Conservation (phyloP, 2,113 vertebrate genomes). For the Poeciliopsis prolifica region DNA sequence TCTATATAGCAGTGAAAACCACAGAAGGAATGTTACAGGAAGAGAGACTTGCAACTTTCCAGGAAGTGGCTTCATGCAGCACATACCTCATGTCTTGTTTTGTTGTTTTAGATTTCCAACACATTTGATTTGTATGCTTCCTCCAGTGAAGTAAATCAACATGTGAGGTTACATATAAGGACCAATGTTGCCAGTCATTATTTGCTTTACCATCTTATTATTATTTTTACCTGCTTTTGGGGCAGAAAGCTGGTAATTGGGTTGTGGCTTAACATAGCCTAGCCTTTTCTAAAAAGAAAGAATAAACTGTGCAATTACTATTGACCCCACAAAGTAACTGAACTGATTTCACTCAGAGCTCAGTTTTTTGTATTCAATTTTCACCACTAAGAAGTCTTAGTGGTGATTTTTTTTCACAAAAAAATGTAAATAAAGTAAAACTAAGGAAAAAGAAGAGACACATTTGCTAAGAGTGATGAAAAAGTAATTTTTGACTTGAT, state of each 20-base stretch:
- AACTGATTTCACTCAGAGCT: neutral
- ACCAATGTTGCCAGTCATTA: neutral
- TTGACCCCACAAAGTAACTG: neutral
- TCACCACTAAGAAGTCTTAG: too few relatives aligned
- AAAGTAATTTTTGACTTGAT: neutral
- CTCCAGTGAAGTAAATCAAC: neutral
- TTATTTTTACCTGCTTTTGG: neutral
- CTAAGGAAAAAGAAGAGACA: too few relatives aligned
- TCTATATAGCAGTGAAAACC: too few relatives aligned
- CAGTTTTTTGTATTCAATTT: neutral
- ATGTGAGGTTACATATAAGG: neutral
- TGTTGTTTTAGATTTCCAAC: neutral
- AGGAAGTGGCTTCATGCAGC: slow-evolving; percentile 4
- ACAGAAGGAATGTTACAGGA: slow-evolving; percentile 8
- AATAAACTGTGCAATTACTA: neutral
- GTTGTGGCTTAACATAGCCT: neutral
- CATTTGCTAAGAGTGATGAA: neutral
- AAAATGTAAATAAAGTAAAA: neutral
- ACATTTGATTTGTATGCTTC: neutral
- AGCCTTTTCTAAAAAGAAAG: neutral
- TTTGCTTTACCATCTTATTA: neutral
- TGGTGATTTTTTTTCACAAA: neutral
- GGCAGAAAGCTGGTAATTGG: neutral
- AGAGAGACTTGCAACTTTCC: neutral
- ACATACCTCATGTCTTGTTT: too few relatives aligned